phyloP scores from a whole-genome alignment of 2,797 vertebrate genomes.

The Parauchenoglanis ngamensis region DNA sequence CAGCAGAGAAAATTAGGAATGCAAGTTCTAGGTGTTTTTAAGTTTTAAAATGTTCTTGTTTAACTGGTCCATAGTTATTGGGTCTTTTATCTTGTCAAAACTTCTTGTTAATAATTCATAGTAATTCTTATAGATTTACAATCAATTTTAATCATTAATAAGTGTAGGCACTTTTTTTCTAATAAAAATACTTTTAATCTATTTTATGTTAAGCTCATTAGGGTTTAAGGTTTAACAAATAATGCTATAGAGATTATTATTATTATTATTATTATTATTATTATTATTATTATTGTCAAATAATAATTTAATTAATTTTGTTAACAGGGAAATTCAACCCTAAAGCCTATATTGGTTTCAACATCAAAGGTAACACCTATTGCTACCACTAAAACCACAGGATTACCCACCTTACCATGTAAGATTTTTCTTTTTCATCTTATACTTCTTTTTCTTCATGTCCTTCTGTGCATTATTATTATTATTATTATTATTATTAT shows the following conservation, averaged over 20 bases:
- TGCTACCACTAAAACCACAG: fast-evolving
- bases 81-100: background rate
- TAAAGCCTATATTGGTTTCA: background rate
- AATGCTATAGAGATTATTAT: background rate
- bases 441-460: background rate
- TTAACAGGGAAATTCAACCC: constrained; percentile 42
- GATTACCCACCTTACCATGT: background rate
- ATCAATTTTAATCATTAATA: background rate
- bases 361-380: background rate
- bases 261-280: background rate
- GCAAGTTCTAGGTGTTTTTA: too few species aligned
- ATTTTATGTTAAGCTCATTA: background rate
- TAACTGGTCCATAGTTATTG: too few species aligned
- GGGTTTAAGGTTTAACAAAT: background rate
- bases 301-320: constrained; percentile 9
- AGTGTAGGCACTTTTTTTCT: background rate
- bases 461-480: background rate
- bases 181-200: background rate
- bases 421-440: background rate
- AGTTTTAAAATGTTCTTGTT: too few species aligned
- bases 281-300: too few species aligned
- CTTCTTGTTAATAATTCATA: background rate
- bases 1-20: background rate
- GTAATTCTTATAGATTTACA: background rate
- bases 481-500: background rate